A percentile compares a stretch with the other conserved stretches of the same genome.
Evolutionary conservation across 2,888 invertebrate species (phyloP).

Genomic region (Drosophila mercatorum): DNA sequence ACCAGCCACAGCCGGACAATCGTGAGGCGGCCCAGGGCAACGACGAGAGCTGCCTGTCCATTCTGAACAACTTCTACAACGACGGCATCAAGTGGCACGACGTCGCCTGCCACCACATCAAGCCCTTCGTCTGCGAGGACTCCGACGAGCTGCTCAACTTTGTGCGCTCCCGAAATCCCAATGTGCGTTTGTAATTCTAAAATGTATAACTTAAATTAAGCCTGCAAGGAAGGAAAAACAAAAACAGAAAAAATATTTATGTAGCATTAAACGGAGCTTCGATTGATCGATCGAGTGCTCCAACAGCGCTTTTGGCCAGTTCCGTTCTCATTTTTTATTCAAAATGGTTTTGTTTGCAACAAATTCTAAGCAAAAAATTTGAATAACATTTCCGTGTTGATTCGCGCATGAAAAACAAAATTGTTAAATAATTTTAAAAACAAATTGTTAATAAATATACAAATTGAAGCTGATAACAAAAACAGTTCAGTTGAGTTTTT

Average conservation of each 20-base stretch:
- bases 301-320: slow-evolving; percentile 54
- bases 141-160: slow-evolving; percentile 95
- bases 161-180: slow-evolving; percentile 94
- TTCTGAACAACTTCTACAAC: slow-evolving; percentile 96
- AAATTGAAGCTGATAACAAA: slow-evolving; percentile 62
- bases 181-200: slow-evolving; percentile 86
- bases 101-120: slow-evolving; percentile 93
- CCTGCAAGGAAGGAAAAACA: slow-evolving; percentile 22
- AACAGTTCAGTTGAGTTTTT: not conserved
- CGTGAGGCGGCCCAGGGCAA: slow-evolving; percentile 96
- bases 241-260: slow-evolving; percentile 62
- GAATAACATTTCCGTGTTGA: slow-evolving; percentile 65
- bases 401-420: slow-evolving; percentile 66
- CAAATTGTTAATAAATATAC: slow-evolving; percentile 73
- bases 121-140: slow-evolving; percentile 96
- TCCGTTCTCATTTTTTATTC: slow-evolving; percentile 44
- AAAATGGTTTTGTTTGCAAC: slow-evolving; percentile 48
- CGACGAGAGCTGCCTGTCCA: slow-evolving; percentile 95
- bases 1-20: slow-evolving; percentile 95
- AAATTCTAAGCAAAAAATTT: slow-evolving; percentile 60
- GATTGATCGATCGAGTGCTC: slow-evolving; percentile 61
- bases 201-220: slow-evolving; percentile 42
- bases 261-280: slow-evolving; percentile 71
- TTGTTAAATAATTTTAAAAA: slow-evolving; percentile 79
- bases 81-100: slow-evolving; percentile 95